These are phyloP conservation scores for Anseranas semipalmata DNA, from an alignment of 2,113 vertebrate genomes.

Conservation along the genomic window DNA sequence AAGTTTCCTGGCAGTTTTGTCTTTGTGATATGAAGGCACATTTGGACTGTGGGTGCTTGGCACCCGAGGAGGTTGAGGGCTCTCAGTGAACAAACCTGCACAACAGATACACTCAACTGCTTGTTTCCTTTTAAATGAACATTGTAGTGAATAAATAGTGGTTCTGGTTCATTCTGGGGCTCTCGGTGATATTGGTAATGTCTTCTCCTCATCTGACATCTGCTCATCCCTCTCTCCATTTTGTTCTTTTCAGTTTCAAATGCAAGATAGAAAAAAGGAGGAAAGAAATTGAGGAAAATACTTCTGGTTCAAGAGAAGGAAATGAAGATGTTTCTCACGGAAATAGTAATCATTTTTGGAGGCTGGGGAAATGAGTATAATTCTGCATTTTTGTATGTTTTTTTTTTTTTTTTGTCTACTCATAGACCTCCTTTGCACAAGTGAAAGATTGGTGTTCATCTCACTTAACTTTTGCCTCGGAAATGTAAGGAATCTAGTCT, in stretches of 20 bases:
- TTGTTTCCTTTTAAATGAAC: background rate
- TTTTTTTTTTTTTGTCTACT: background rate
- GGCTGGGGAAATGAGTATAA: fast-evolving
- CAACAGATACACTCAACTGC: background rate
- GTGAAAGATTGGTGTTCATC: background rate
- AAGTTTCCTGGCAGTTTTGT: background rate
- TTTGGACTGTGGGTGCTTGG: background rate
- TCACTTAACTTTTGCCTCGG: background rate
- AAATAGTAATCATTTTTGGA: background rate
- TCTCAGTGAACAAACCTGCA: background rate
- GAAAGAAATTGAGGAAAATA: background rate
- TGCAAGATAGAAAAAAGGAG: background rate
- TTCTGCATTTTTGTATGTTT: background rate
- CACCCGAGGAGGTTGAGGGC: fast-evolving
- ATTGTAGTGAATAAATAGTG: background rate
- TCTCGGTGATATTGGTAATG: background rate
- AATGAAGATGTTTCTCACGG: background rate
- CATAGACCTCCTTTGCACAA: background rate
- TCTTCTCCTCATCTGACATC: background rate
- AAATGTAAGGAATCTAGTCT: background rate
- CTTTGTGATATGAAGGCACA: background rate
- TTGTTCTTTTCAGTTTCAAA: background rate
- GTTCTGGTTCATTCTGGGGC: background rate
- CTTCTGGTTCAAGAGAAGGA: background rate
- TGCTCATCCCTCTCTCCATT: background rate